phyloP scores from a whole-genome alignment of 2,113 vertebrate species.

The Chaetorhynchus papuensis region DNA sequence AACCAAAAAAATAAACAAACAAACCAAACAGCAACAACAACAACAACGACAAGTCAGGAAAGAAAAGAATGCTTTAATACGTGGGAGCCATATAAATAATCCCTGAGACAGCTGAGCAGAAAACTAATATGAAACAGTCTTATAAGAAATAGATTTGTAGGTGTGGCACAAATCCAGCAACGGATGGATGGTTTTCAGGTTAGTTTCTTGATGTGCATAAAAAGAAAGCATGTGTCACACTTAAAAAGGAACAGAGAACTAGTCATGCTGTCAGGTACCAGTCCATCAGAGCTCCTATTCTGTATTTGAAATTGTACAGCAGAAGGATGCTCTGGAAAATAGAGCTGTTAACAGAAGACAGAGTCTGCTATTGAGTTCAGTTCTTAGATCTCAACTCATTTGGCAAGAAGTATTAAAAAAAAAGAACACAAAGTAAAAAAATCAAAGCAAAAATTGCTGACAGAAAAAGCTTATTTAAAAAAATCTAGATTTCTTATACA shows the following conservation, averaged over 20 bases:
- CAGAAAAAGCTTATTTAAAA: not conserved
- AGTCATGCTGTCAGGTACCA: not conserved
- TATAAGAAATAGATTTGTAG: not conserved
- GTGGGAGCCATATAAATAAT: not conserved
- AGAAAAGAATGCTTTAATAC: not conserved
- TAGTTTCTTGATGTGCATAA: not conserved
- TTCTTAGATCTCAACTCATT: not conserved
- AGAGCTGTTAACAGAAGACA: not conserved
- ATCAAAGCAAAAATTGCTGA: not conserved
- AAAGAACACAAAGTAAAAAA: not conserved
- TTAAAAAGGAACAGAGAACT: not conserved
- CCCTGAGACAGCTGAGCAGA: not conserved
- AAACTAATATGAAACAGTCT: not conserved
- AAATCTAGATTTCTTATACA: too few relatives aligned
- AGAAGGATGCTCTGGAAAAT: not conserved
- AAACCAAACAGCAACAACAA: not conserved
- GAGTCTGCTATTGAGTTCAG: not conserved
- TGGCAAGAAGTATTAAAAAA: not conserved
- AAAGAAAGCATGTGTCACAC: not conserved
- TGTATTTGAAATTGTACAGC: not conserved
- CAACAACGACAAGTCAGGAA: not conserved
- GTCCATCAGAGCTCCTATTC: not conserved
- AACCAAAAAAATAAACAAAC: not conserved
- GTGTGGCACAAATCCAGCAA: not conserved
- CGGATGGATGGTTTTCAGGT: not conserved